Base-by-base conservation (phyloP, 2,113 vertebrate species). In the Dasyprocta punctata region DNA sequence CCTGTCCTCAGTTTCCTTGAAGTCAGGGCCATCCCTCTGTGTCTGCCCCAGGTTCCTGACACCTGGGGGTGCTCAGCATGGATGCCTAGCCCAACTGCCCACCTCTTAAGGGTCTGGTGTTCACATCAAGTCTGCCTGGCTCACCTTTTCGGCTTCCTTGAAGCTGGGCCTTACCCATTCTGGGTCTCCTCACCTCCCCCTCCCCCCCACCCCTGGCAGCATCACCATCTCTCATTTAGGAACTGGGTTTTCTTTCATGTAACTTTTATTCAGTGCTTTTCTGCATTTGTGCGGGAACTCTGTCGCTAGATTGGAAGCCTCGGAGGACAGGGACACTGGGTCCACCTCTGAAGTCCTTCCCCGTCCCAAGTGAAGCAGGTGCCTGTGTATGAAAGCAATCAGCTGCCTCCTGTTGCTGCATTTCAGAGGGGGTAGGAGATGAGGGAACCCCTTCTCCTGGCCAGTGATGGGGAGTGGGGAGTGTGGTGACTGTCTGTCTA, bases 111-210 rank as follows among this genome's bases (percentile, higher is more conserved):
- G 16, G n/a, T 30, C 12, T 3, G 33, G 38, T 60, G 4, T 89
- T 86, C 67, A 41, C 58, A 49, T 56, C 11, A 84, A 56, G 19
- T 63, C 83, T 60, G 28, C 75, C 69, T 16, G 10, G 38, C 17
- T 63, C 7, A 92, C 28, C 38, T 94, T 17, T 85, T 54, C 65
- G 88, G 13, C 17, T 41, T 71, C 85, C 96, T 94, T 96, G 58
- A 93, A 75, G 63, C 47, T 5, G 0, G 49, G 36, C 47, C 33
- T 88, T n/a, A n/a, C n/a, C n/a, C n/a, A n/a, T n/a, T n/a, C n/a
- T n/a, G n/a, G n/a, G n/a, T n/a, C n/a, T n/a, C n/a, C n/a, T n/a
- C n/a, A n/a, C 80, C 85, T 28, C 24, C 17, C 17, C 17, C 17
- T 5, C 54, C 54, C 10, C 17, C 2, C 54, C 16, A 12, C 1